Evolutionary conservation across 1,140 invertebrate species (phyloP), one percentile per base, ranked within the genome.

Genomic region (Aphelinus certus): DNA sequence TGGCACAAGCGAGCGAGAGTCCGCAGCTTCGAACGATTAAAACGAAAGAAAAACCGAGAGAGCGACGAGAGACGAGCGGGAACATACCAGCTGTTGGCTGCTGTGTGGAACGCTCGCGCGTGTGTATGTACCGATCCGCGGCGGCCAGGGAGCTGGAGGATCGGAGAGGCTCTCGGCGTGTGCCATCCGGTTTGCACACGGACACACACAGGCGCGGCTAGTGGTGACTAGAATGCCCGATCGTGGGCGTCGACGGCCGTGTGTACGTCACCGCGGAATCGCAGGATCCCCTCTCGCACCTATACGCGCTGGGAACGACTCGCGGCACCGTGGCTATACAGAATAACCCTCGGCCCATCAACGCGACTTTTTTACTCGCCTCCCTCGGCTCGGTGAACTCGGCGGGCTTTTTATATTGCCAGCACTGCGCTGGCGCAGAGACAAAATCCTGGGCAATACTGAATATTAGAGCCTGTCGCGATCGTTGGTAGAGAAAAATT

Each of bases 191-290:
- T 70, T 70, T 70, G 3, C 26, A 26, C 26, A 26, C 26, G 26
- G 26, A 26, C 26, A 26, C 26, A 26, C 26, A 26, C 26, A 26
- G 7, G 26, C 7, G 57, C 26, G 7, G 7, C 57, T 60, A n/a
- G 57, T 60, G 57, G 57, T 26, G 76, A 79, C 76, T 77, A 79
- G 78, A 80, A 80, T 80, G 79, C 76, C 71, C 66, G 74, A 77
- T 81, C 75, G 80, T 80, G 76, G 79, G 80, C 80, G 79, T 80
- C 61, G 61, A 45, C 45, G 7, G 3, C 2, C 61, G 3, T 47
- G 45, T 73, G 62, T 77, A 76, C 78, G 73, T 77, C 77, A 79
- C 77, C 76, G 77, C 76, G 75, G 75, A 64, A 73, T 71, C 76
- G 72, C 75, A 76, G 73, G 75, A 78, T 79, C 78, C 76, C 76